A percentile compares a stretch with the other conserved stretches of the same genome.
phyloP scores from a whole-genome alignment of 2,888 invertebrate species.

The Julus scandinavius region DNA sequence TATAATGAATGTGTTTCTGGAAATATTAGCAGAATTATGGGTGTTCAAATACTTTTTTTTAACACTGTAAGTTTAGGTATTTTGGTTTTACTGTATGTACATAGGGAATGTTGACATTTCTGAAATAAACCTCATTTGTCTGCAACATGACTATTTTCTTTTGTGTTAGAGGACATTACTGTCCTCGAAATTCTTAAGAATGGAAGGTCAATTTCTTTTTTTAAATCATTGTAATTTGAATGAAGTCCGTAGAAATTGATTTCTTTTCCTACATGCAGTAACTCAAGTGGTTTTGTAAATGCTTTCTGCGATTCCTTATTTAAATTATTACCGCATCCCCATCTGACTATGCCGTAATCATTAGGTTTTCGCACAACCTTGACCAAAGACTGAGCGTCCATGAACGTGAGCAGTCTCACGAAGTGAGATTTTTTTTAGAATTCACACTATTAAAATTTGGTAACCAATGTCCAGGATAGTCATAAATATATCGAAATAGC shows the following conservation, averaged over 20 bases:
- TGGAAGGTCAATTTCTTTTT: neutral
- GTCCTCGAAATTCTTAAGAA: neutral
- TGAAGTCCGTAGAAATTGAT: slow-evolving; percentile 14
- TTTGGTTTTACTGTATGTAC: too few species aligned
- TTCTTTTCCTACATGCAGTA: neutral
- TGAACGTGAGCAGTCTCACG: slow-evolving; percentile 20
- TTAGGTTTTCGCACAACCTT: neutral
- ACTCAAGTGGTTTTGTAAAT: neutral
- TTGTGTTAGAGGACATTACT: neutral
- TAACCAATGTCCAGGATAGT: neutral
- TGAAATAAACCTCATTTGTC: too few species aligned
- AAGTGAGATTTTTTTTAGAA: neutral
- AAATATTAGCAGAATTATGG: too few species aligned
- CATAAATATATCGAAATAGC: neutral
- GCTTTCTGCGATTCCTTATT: slow-evolving; percentile 3
- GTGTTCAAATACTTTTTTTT: too few species aligned
- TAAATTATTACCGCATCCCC: slow-evolving; percentile 19
- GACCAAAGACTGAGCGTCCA: neutral
- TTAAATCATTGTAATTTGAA: neutral
- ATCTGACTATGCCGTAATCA: slow-evolving; percentile 34
- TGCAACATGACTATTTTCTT: neutral
- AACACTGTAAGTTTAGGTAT: too few species aligned
- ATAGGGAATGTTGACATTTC: too few species aligned
- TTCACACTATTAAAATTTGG: neutral
- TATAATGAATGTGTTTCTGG: too few species aligned